A percentile compares a stretch with the other conserved stretches of the same genome.
These are phyloP conservation scores for Cariama cristata DNA, from an alignment of 2,113 vertebrate genomes.

Conservation along the genomic window DNA sequence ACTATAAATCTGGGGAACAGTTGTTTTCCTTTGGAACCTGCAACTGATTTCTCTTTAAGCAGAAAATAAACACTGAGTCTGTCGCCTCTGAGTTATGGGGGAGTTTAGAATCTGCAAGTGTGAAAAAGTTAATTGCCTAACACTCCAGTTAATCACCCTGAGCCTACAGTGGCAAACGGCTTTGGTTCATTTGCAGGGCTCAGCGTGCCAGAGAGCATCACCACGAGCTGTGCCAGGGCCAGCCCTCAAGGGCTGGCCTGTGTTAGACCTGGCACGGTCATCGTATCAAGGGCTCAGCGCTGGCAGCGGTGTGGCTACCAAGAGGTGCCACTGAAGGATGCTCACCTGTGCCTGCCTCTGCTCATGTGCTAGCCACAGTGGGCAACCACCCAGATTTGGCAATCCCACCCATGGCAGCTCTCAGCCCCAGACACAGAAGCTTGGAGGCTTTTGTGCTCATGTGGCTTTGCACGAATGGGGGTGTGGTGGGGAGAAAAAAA, in stretches of 20 bases:
- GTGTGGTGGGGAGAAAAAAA: background rate
- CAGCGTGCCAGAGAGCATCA: background rate
- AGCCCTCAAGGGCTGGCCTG: background rate
- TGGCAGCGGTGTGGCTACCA: background rate
- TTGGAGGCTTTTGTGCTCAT: background rate
- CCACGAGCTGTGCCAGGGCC: background rate
- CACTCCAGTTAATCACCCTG: constrained; percentile 23
- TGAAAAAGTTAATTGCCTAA: constrained; percentile 42
- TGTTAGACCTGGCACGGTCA: background rate
- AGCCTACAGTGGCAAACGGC: background rate
- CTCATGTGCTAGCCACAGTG: fast-evolving
- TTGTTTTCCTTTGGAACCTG: background rate
- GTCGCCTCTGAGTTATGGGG: constrained; percentile 12
- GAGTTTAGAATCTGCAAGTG: constrained; percentile 25
- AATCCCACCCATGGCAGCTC: background rate
- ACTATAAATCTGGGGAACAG: background rate
- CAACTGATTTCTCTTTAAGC: background rate
- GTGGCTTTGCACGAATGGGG: background rate
- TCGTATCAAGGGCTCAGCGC: fast-evolving
- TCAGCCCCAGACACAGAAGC: background rate
- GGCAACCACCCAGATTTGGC: background rate
- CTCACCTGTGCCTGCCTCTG: background rate
- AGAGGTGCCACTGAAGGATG: background rate
- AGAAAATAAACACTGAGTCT: constrained; percentile 19
- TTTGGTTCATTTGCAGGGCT: background rate